Percentiles rank a stretch among this genome's conserved stretches.
Conservation (phyloP, 2,113 vertebrate species). For the Theristicus caerulescens region DNA sequence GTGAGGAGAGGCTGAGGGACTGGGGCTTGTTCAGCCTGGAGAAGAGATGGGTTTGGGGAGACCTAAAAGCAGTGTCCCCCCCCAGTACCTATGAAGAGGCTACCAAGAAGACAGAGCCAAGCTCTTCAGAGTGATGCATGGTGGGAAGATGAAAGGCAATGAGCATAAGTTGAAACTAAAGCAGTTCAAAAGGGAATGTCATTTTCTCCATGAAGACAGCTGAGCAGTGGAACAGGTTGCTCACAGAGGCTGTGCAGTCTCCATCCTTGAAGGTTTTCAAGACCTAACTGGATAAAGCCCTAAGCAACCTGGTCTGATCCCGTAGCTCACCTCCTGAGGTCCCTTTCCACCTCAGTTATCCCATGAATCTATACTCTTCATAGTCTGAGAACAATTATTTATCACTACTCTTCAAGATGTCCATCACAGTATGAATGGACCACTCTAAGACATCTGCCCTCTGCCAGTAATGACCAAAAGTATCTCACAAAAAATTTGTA, state of each 20-base stretch:
- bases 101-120: not conserved
- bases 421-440: not conserved
- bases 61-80: not conserved
- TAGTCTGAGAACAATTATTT: not conserved
- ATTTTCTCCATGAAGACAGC: not conserved
- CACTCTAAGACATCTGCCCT: not conserved
- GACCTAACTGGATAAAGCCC: not conserved
- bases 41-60: not conserved
- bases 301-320: not conserved
- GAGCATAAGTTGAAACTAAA: not conserved
- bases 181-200: not conserved
- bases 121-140: not conserved
- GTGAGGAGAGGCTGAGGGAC: not conserved
- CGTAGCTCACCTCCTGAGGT: not conserved
- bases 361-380: not conserved
- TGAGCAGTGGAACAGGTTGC: not conserved
- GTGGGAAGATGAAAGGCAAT: not conserved
- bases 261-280: not conserved
- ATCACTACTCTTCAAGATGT: not conserved
- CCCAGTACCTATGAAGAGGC: not conserved
- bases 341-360: not conserved
- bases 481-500: not conserved
- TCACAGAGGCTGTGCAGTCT: not conserved
- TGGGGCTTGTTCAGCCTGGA: not conserved
- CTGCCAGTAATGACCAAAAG: not conserved